Percentiles rank a stretch among this genome's conserved stretches.
Conservation (phyloP, 2,888 invertebrate species). For the Lasioglossum oenotherae region DNA sequence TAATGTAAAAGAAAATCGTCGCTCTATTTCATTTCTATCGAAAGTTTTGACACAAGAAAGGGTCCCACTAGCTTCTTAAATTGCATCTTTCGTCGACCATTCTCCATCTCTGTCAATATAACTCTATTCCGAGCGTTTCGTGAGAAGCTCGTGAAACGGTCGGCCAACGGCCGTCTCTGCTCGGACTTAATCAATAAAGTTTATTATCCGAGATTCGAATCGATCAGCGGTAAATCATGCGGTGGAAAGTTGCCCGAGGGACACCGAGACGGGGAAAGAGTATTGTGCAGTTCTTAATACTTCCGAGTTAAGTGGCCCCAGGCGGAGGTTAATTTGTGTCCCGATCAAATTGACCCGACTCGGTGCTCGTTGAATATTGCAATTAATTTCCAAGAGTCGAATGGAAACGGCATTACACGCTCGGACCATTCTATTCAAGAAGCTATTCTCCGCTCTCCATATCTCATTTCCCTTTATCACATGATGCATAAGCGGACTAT, state of each 20-base stretch:
- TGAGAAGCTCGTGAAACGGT: neutral
- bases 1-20: too few species aligned
- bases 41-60: neutral
- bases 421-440: slow-evolving; percentile 43
- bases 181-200: neutral
- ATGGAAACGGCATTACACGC: slow-evolving; percentile 37
- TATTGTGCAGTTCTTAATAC: neutral
- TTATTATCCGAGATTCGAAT: neutral
- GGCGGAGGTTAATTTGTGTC: slow-evolving; percentile 21
- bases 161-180: neutral
- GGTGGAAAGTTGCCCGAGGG: neutral
- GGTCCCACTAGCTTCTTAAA: neutral
- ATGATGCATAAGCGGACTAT: slow-evolving; percentile 52
- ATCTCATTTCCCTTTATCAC: slow-evolving; percentile 60
- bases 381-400: slow-evolving; percentile 49
- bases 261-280: neutral
- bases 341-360: slow-evolving; percentile 18
- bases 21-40: too few species aligned
- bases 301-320: neutral
- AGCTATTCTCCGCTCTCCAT: slow-evolving; percentile 37
- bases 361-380: slow-evolving; percentile 17
- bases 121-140: neutral
- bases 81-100: neutral
- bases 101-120: neutral
- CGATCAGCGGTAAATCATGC: neutral